phyloP scores from a whole-genome alignment of 1,140 invertebrate species.

The Drosophila takahashii region DNA sequence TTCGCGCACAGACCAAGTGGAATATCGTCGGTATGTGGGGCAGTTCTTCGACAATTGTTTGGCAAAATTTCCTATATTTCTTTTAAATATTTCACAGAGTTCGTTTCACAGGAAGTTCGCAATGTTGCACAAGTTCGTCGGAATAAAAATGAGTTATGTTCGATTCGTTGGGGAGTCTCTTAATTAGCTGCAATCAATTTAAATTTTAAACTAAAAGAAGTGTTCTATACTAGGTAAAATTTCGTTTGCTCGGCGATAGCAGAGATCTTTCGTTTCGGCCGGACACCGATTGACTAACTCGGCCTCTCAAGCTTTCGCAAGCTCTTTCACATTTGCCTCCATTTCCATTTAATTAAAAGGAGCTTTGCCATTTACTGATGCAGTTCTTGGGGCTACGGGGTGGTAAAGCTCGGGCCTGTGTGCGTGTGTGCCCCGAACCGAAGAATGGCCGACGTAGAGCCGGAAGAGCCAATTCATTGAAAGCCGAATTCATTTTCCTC shows the following conservation, averaged over 20 bases:
- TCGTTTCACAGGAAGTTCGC: constrained; percentile 28
- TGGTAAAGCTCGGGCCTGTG: constrained; percentile 49
- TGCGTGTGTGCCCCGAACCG: constrained; percentile 15
- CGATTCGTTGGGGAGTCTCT: constrained; percentile 21
- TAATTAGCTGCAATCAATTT: constrained; percentile 45
- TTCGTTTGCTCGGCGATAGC: constrained; percentile 68
- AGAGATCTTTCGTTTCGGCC: constrained; percentile 85
- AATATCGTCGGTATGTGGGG: constrained; percentile 51
- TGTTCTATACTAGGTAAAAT: constrained; percentile 58
- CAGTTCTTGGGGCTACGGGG: constrained; percentile 44
- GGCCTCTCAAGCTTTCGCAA: constrained; percentile 56
- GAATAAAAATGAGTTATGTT: constrained; percentile 26
- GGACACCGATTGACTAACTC: constrained; percentile 84
- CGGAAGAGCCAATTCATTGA: constrained; percentile 66
- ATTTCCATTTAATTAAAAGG: constrained; percentile 71
- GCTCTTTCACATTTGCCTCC: constrained; percentile 64
- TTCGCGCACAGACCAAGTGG: constrained; percentile 36
- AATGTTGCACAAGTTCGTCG: constrained; percentile 30
- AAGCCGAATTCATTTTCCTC: constrained; percentile 49
- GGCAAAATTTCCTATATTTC: constrained; percentile 20
- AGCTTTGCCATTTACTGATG: constrained; percentile 75
- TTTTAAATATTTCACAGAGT: constrained; percentile 19
- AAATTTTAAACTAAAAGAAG: constrained; percentile 46
- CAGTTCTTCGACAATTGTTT: constrained; percentile 49
- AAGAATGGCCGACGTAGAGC: constrained; percentile 34